Evolutionary conservation across 2,113 vertebrate species (phyloP).

Genomic region (Pavo muticus): DNA sequence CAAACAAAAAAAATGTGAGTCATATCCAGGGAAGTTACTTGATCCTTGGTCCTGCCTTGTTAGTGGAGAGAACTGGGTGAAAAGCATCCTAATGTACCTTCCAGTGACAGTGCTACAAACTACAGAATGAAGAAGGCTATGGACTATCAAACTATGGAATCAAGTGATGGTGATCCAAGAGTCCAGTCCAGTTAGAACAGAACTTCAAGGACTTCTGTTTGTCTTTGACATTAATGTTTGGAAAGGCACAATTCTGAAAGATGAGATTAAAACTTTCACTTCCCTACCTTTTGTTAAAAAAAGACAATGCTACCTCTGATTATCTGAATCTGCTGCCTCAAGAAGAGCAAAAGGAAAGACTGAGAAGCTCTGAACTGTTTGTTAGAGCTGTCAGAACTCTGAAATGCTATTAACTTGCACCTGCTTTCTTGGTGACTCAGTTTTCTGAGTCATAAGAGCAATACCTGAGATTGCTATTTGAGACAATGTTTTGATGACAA

Average conservation of each 20-base stretch:
- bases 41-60: background rate
- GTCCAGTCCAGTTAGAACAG: background rate
- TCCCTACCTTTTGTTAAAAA: background rate
- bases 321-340: background rate
- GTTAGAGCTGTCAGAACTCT: background rate
- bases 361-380: background rate
- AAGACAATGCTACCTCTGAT: background rate
- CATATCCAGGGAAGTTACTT: background rate
- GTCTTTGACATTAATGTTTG: background rate
- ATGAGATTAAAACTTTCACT: background rate
- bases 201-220: background rate
- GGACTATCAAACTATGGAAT: no score
- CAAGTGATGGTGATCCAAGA: background rate
- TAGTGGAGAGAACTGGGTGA: background rate
- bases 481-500: background rate
- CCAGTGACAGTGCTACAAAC: background rate
- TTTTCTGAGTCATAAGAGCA: background rate
- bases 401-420: background rate
- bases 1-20: background rate
- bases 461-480: background rate
- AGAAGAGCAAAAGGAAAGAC: background rate
- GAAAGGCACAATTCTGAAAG: background rate
- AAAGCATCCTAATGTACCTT: background rate
- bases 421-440: background rate
- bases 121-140: background rate